A percentile compares a stretch with the other conserved stretches of the same genome.
These are phyloP conservation scores for Pachypsylla venusta DNA, from an alignment of 1,140 invertebrate species.

Conservation along the genomic window DNA sequence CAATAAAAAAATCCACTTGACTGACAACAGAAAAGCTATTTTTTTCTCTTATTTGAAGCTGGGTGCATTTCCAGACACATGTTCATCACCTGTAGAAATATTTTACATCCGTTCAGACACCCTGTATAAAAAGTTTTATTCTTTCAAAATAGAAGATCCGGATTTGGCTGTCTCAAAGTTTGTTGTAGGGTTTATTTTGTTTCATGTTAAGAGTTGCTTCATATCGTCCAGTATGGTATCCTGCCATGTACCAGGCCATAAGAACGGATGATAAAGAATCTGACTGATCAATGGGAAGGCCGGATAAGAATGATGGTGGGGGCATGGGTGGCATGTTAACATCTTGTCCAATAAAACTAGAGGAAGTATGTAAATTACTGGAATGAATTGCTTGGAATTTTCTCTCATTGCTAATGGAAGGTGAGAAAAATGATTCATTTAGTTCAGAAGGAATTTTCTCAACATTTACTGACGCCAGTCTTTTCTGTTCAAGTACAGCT, in stretches of 20 bases:
- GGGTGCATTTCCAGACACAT: no score
- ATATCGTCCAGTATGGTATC: not conserved
- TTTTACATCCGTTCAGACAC: no score
- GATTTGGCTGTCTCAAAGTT: no score
- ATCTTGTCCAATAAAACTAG: not conserved
- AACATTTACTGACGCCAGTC: not conserved
- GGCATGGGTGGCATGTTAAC: not conserved
- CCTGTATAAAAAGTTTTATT: no score
- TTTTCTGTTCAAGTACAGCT: conserved; percentile 1
- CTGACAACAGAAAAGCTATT: no score
- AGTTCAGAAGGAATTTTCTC: not conserved
- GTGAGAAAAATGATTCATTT: conserved; percentile 1
- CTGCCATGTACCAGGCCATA: conserved; percentile 2
- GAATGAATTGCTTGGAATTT: no score
- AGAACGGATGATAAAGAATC: not conserved
- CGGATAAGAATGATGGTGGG: not conserved
- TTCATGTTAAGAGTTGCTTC: not conserved
- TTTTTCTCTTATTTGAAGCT: no score
- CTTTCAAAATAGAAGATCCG: no score
- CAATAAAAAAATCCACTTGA: no score
- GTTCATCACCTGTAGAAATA: no score
- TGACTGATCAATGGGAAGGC: not conserved
- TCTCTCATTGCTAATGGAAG: no score
- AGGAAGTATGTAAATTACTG: not conserved
- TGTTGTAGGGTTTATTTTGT: not conserved